Base-by-base conservation (phyloP, 2,797 vertebrate species). In the Poeciliopsis turneri region DNA sequence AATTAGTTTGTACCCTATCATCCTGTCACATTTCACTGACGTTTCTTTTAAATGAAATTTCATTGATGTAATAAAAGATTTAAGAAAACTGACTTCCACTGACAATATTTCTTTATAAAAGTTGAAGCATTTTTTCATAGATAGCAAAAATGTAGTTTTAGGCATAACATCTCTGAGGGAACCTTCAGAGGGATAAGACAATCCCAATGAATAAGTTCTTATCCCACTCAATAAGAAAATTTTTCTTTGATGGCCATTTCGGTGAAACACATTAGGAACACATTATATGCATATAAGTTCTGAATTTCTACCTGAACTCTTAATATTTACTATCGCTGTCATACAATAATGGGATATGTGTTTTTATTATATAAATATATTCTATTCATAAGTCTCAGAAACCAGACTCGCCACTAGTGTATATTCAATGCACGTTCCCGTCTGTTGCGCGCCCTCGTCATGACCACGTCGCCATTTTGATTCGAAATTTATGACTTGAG, bases 381-480 rank as follows among this genome's bases (percentile, higher is more conserved):
- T 68, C 57, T 41, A 16, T 45, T 71, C n/a, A n/a, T 15, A 12
- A 43, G n/a, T 46, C 41, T 43, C n/a, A 18, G 43, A 30, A 71
- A 28, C 25, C 5, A 23, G 25, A 45, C 43, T 47, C 46, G 1
- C 30, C 45, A 51, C 70, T 45, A 70, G 33, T 92, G 88, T 49
- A 68, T 82, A 88, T 83, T 83, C 88, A 9, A 47, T 47, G 92
- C 92, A 25, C 93, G 92, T 78, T 12, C 80, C 83, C 70, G 72
- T 57, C 84, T 46, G 2, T 55, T 89, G 94, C 93, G 93, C 95
- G 94, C 88, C 85, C 94, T 72, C 92, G 93, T 76, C 70, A 33
- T 51, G 7, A 75, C 87, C 86, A 86, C 91, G 92, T 94, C 96
- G 96, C 96, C 96, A 96, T 96, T 96, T 96, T 96, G 95, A 95